Conservation (phyloP, 2,113 vertebrate genomes). For the Oryzias curvinotus region DNA sequence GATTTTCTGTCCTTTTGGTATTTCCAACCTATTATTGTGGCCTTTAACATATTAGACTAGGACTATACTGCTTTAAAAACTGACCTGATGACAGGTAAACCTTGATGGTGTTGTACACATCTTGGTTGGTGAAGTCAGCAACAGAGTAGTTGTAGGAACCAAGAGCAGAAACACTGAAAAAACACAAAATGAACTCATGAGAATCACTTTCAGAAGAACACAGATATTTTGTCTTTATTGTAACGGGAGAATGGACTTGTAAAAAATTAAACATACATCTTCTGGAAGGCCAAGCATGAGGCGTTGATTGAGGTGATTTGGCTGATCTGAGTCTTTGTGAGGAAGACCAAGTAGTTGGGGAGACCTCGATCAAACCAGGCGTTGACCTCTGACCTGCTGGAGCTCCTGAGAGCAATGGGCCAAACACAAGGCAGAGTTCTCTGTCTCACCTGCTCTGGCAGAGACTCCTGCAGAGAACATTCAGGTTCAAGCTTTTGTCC, state of each 20-base stretch:
- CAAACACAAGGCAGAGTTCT: slow-evolving; percentile 70
- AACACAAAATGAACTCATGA: too few species aligned
- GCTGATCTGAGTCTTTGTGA: slow-evolving; percentile 66
- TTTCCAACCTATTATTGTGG: too few species aligned
- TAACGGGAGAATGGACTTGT: not conserved
- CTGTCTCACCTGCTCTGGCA: slow-evolving; percentile 38
- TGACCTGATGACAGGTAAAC: slow-evolving; percentile 63
- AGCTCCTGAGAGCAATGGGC: slow-evolving; percentile 61
- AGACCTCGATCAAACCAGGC: slow-evolving; percentile 67
- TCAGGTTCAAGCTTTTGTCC: not conserved
- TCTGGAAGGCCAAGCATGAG: slow-evolving; percentile 71
- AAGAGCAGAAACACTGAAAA: too few species aligned
- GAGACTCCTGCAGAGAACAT: too few species aligned
- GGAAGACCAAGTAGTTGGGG: slow-evolving; percentile 59
- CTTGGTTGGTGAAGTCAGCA: too few species aligned
- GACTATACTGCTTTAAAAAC: not conserved
- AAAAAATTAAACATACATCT: slow-evolving; percentile 56
- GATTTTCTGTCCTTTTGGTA: too few species aligned
- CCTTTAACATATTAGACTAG: not conserved
- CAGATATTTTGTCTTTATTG: not conserved
- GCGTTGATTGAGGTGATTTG: slow-evolving; percentile 39
- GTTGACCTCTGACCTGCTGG: slow-evolving; percentile 49
- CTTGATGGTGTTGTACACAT: slow-evolving; percentile 66
- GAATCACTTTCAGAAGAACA: not conserved
- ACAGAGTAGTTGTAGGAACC: too few species aligned